Base-by-base conservation (phyloP, 2,113 vertebrate genomes). In the Apus apus region DNA sequence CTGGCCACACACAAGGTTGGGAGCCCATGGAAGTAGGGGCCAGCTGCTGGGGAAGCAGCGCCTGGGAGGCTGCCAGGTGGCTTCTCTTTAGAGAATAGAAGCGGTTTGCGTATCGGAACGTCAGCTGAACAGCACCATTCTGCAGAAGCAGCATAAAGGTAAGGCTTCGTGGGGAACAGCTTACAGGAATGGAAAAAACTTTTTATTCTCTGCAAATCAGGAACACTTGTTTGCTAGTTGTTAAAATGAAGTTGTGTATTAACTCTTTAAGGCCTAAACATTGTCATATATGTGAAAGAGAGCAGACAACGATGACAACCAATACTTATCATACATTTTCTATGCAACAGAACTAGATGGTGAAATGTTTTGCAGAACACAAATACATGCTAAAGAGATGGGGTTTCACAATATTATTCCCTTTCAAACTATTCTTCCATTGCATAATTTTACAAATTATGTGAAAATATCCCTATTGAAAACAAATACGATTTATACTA, bases 391-490 rank as follows among this genome's bases (percentile, higher is more conserved):
- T 95, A 61, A 96, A 94, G 68, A 89, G 58, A 62, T 27, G 68
- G 38, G 45, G 40, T 92, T 92, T 87, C 86, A 89, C 74, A 89
- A 72, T 89, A 65, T 38, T 94, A 26, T 87, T 90, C 65, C 61
- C 89, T 81, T 81, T 83, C 73, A 96, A 88, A 82, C 61, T 90
- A 26, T 75, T 92, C 75, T 94, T 90, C 93, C 76, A 51, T 90
- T 92, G 76, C 92, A 87, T 78, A 93, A 94, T 95, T 91, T 70
- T 79, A 61, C 30, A 94, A 92, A 72, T 82, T 79, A 84, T 75
- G 30, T 89, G 90, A 93, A 94, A 95, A 92, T 90, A 58, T 66
- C 75, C 73, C 62, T 93, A 91, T 40, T 93, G 88, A 95, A 96
- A 93, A 56, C 11, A 0, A 77, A 48, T 83, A 85, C 89, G 65